Conservation (phyloP, 2,797 vertebrate species). For the Macropus fuliginosus region DNA sequence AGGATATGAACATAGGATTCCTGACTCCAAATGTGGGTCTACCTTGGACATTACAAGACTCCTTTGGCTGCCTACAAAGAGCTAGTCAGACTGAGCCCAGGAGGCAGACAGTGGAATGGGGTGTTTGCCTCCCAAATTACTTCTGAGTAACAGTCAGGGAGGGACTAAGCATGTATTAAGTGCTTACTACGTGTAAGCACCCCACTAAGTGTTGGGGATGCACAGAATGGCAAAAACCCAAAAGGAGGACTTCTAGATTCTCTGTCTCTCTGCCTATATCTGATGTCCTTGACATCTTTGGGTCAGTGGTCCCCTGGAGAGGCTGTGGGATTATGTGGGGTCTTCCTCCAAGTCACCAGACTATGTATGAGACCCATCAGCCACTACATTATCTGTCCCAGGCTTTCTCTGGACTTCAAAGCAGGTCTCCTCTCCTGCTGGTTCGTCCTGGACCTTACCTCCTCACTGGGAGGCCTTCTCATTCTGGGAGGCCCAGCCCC, state of each 20-base stretch:
- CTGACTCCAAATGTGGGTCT: neutral
- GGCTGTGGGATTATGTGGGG: too few relatives aligned
- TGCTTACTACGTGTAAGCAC: neutral
- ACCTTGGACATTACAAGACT: neutral
- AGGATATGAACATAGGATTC: neutral
- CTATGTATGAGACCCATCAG: neutral
- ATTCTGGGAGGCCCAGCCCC: neutral
- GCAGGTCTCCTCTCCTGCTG: neutral
- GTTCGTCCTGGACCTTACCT: neutral
- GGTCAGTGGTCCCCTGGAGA: too few relatives aligned
- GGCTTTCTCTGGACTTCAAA: neutral
- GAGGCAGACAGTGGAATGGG: neutral
- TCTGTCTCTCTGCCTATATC: neutral
- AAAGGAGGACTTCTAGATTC: neutral
- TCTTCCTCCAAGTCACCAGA: neutral
- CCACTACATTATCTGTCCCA: too few relatives aligned
- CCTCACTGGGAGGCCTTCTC: too few relatives aligned
- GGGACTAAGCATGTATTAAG: too few relatives aligned
- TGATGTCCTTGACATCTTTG: neutral
- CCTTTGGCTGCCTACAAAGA: neutral
- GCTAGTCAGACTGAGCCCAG: neutral
- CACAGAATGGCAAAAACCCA: neutral
- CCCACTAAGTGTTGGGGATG: neutral
- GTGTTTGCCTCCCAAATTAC: too few relatives aligned
- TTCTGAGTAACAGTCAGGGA: too few relatives aligned